phyloP scores from a whole-genome alignment of 2,888 invertebrate genomes.

The Ochropacha duplaris region DNA sequence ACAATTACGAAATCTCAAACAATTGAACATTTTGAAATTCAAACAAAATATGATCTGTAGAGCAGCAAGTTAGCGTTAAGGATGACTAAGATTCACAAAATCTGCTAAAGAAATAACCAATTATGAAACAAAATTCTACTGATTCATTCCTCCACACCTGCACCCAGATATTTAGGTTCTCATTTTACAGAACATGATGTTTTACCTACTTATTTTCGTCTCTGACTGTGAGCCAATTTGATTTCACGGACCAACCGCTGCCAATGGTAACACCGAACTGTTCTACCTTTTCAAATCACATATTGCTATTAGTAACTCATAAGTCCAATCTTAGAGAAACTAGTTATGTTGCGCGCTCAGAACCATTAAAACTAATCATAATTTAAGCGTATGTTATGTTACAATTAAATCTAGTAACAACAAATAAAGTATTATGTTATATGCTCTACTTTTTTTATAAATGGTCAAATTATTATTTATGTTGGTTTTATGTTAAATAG shows the following conservation, averaged over 20 bases:
- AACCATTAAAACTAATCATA: background rate
- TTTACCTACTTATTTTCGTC: constrained; percentile 72
- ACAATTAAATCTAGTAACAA: background rate
- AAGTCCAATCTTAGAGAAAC: background rate
- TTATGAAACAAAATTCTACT: constrained; percentile 1
- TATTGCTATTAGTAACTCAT: constrained; percentile 21
- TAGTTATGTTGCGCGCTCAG: background rate
- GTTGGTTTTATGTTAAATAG: too few species aligned
- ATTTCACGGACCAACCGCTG: constrained; percentile 70
- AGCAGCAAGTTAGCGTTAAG: background rate
- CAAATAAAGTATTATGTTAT: background rate
- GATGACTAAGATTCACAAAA: background rate
- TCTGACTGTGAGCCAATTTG: constrained; percentile 77
- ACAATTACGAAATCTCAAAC: too few species aligned
- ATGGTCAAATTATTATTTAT: too few species aligned
- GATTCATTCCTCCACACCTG: constrained; percentile 51
- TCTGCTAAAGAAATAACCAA: background rate
- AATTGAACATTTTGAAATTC: background rate
- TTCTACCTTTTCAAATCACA: constrained; percentile 48
- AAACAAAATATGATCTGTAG: background rate
- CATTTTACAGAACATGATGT: constrained; percentile 53
- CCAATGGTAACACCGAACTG: constrained; percentile 56
- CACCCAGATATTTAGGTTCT: constrained; percentile 42
- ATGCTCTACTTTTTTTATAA: too few species aligned
- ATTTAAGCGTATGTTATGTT: background rate